Percentiles rank a stretch among this genome's conserved stretches.
These are phyloP conservation scores for Etheostoma cragini DNA, from an alignment of 2,113 vertebrate genomes.

Conservation along the genomic window DNA sequence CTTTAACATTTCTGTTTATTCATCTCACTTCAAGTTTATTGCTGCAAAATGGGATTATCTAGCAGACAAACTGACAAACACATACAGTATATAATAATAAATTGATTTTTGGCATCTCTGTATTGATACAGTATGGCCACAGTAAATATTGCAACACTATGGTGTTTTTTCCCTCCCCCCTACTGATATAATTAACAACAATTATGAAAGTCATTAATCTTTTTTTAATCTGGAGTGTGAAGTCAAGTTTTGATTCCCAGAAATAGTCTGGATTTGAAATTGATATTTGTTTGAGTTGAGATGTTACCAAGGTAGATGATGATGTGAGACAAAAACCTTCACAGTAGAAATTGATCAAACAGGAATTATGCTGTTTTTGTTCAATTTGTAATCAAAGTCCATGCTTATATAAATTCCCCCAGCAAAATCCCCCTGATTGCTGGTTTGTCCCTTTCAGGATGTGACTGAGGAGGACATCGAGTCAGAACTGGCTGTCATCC, in stretches of 20 bases:
- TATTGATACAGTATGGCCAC: no score
- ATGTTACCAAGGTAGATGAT: neutral
- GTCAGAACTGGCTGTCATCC: conserved; percentile 95
- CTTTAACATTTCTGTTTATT: no score
- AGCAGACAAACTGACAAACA: no score
- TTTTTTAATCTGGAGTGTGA: neutral
- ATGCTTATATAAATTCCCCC: neutral
- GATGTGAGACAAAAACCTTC: neutral
- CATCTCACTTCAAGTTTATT: no score
- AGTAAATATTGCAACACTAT: no score
- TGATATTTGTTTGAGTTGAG: neutral
- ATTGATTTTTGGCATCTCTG: no score
- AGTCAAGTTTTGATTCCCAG: neutral
- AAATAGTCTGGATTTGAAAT: neutral
- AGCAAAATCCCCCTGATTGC: neutral
- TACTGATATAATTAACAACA: neutral
- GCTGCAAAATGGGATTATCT: no score
- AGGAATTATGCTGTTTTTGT: neutral
- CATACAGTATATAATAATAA: no score
- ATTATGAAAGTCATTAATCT: neutral
- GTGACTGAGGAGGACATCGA: conserved; percentile 95
- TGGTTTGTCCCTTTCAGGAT: conserved; percentile 84
- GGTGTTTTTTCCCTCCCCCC: no score
- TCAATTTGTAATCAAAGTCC: no score
- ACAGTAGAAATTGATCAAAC: neutral